Base-by-base conservation (phyloP, 2,797 vertebrate species). In the Rhinella marina region DNA sequence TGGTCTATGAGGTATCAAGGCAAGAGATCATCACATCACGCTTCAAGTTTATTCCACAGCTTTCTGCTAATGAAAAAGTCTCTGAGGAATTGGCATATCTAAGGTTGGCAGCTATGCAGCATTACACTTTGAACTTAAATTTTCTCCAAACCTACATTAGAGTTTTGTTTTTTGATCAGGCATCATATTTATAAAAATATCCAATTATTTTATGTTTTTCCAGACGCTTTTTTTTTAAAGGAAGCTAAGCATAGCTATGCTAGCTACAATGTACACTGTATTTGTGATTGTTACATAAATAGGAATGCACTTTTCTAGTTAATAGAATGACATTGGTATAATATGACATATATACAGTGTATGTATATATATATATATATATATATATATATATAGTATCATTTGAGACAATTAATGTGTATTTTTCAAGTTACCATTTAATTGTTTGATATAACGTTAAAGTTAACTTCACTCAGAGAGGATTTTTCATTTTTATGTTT, bases 21-120 rank as follows among this genome's bases (percentile, higher is more conserved):
- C 89, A 88, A 91, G 91, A 90, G 91, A 90, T 82, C 90, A 91
- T 92, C 90, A 91, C 91, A 90, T 91, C 91, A 90, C 89, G 84
- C 90, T 91, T 90, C 87, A 41, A 86, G 91, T 92, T 92, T 89
- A 90, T 90, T 90, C 90, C 88, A 19, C 85, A 88, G 91, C 91
- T 88, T 19, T 32, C 81, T 87, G 87, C 93, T 90, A 89, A 92
- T 88, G 90, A 92, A 92, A 92, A 90, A 87, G 90, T 90, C 92
- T 92, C 91, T 64, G 17, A 72, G 90, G 90, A 91, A 90, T 88
- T 90, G 90, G 91, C 82, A 66, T 75, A 84, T 92, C 91, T 66
- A 85, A 92, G 90, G 87, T 90, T 91, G 90, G 90, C 88, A 90
- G 91, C 88, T 79, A 82, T 87, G 90, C 81, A 88, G 66, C 76